Conservation (phyloP, 1,140 invertebrate genomes). For the Euwallacea fornicatus region DNA sequence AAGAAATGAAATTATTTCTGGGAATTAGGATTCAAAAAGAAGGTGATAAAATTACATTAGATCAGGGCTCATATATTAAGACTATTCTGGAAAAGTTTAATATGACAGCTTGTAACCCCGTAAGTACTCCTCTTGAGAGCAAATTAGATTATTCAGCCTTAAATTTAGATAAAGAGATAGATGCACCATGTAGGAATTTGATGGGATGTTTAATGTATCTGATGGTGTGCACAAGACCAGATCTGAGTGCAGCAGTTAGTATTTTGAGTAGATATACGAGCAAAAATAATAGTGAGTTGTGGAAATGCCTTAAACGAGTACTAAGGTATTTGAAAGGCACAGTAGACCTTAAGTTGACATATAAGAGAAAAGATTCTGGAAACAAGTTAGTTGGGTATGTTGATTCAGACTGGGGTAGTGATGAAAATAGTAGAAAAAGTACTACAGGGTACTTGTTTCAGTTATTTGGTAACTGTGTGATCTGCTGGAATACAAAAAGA, state of each 20-base stretch:
- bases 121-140: background rate
- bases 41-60: background rate
- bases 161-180: background rate
- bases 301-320: background rate
- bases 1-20: slow-evolving; percentile 22
- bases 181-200: background rate
- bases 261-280: background rate
- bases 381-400: background rate
- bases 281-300: background rate
- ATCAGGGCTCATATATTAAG: background rate
- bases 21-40: slow-evolving; percentile 12
- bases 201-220: background rate
- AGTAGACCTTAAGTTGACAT: background rate
- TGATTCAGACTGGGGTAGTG: background rate
- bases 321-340: background rate
- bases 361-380: background rate
- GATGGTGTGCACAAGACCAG: background rate
- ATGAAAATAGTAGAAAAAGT: background rate
- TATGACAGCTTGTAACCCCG: background rate
- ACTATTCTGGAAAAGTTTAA: background rate
- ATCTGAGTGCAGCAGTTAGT: background rate
- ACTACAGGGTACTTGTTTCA: background rate
- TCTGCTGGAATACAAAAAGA: background rate
- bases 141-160: background rate
- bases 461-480: background rate